phyloP scores from a whole-genome alignment of 2,113 vertebrate species.

The Dipodomys ordii region DNA sequence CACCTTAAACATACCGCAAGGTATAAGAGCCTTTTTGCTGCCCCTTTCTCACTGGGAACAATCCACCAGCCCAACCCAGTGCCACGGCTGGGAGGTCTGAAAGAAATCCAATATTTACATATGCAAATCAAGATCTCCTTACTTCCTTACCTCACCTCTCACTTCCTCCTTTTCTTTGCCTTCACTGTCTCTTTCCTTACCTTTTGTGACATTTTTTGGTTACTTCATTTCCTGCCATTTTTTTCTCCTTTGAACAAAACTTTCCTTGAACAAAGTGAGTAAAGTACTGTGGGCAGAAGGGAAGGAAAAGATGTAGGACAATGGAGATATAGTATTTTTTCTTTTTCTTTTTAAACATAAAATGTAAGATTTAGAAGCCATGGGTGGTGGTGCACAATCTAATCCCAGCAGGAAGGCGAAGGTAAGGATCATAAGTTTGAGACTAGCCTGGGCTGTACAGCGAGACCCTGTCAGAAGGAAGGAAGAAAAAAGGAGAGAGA shows the following conservation, averaged over 20 bases:
- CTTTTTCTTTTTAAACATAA: constrained; percentile 49
- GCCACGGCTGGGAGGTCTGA: not conserved
- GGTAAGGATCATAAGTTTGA: not conserved
- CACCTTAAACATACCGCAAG: constrained; percentile 10
- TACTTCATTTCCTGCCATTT: constrained; percentile 6
- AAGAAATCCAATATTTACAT: constrained; percentile 8
- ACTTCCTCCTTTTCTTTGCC: not conserved
- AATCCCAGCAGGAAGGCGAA: not conserved
- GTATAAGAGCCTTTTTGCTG: not conserved
- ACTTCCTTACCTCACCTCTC: not conserved
- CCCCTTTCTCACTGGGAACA: not conserved
- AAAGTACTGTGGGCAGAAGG: not conserved
- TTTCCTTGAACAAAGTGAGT: constrained; percentile 41
- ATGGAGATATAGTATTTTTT: not conserved
- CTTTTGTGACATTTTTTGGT: not conserved
- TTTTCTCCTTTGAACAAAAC: constrained; percentile 47
- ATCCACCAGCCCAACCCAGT: not conserved
- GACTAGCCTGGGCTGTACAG: not conserved
- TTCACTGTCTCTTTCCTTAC: constrained; percentile 8
- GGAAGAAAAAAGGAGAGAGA: not conserved
- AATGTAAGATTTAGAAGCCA: constrained; percentile 5
- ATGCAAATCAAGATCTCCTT: not conserved
- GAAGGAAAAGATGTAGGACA: not conserved
- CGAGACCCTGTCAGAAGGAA: not conserved
- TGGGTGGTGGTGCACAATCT: not conserved